Base-by-base conservation (phyloP, 2,113 vertebrate genomes). In the Mus spicilegus region DNA sequence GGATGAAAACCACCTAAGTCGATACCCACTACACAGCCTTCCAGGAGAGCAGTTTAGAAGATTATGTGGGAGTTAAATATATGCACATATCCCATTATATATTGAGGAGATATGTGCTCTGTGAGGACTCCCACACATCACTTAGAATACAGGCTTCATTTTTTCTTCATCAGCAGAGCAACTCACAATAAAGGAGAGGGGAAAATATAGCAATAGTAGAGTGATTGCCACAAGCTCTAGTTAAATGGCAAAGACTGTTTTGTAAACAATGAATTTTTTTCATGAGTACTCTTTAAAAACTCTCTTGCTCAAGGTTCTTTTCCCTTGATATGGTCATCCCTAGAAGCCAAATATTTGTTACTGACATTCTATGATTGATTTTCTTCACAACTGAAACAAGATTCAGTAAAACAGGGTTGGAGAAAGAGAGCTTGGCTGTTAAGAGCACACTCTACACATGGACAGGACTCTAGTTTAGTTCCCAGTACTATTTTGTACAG, bases 61-160 rank as follows among this genome's bases (percentile, higher is more conserved):
- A 94, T 85, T 87, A 73, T 65, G 89, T 96, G 93, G 95, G 96
- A 85, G 93, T 96, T 92, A 92, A 96, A 96, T 96, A 93, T 88
- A 95, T 95, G 92, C 82, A 95, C 58, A 97, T 87, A 94, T 87
- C 90, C 69, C 61, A 51, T 94, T 95, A 87, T 96, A 89, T 97
- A 91, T 95, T 96, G 96, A 96, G 77, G 96, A 97, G 96, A 92
- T 95, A 78, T 76, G 65, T 93, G 82, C 90, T 91, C 89, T 91
- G 92, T 80, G 61, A 96, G 84, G 76, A 95, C 95, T 84, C 97
- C 92, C 87, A 97, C 97, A 90, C 70, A 96, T 39, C 42, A 96
- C 73, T 96, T 91, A 98, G 90, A 95, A 97, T 63, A 72, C 73
- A 95, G 87, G 86, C 87, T 95, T 91, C 88, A 96, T 87, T 94